Conservation (phyloP, 2,797 vertebrate genomes). For the Enteromius unitaeniatus region DNA sequence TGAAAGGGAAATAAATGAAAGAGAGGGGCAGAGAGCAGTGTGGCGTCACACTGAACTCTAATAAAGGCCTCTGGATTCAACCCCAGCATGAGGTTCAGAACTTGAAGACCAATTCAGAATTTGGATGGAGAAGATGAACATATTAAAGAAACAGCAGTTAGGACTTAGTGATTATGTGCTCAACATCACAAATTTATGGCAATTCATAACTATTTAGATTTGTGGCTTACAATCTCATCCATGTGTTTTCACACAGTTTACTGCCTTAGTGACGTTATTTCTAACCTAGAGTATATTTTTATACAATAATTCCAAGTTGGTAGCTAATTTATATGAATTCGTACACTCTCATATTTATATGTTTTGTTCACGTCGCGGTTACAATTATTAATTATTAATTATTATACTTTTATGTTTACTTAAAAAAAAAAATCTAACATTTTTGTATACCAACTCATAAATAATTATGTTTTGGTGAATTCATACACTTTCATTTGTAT, state of each 20-base stretch:
- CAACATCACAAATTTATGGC: background rate
- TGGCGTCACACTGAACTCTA: slow-evolving; percentile 39
- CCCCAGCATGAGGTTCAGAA: background rate
- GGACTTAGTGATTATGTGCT: background rate
- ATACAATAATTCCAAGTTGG: background rate
- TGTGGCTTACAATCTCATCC: background rate
- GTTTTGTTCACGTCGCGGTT: background rate
- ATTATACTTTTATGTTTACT: background rate
- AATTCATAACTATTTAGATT: background rate
- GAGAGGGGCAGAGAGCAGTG: slow-evolving; percentile 49
- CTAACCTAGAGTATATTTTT: background rate
- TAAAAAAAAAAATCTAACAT: accelerated
- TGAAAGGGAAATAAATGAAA: slow-evolving; percentile 45
- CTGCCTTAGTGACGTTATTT: background rate
- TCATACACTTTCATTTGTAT: background rate
- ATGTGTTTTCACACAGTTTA: background rate
- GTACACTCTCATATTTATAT: too few relatives aligned
- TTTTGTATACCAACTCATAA: background rate
- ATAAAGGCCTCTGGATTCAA: slow-evolving; percentile 27
- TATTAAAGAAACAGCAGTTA: background rate
- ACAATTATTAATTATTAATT: background rate
- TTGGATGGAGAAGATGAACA: background rate
- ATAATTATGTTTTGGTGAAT: background rate
- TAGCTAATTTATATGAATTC: background rate
- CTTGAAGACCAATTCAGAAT: background rate